Conservation (phyloP, 2,888 invertebrate species). For the Amiota communis region DNA sequence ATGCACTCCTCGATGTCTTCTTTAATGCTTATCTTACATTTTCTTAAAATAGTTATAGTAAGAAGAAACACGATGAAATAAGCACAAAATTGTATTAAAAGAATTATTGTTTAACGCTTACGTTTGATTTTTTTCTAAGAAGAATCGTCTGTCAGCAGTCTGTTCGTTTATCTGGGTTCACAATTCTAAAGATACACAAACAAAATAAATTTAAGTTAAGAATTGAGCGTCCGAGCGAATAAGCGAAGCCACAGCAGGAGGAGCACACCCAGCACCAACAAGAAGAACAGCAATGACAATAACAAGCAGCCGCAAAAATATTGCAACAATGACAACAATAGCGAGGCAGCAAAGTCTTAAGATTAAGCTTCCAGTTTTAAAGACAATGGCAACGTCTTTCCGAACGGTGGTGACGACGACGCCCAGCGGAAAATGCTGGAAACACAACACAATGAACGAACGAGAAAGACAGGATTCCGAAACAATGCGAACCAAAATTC, state of each 20-base stretch:
- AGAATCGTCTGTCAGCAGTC: slow-evolving; percentile 31
- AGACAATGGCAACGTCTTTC: slow-evolving; percentile 6
- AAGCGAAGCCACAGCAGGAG: slow-evolving; percentile 27
- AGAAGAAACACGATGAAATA: slow-evolving; percentile 5
- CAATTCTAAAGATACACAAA: slow-evolving; percentile 14
- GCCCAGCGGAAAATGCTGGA: neutral
- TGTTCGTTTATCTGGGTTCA: neutral
- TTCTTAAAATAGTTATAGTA: slow-evolving; percentile 11
- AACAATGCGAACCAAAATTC: too few species aligned
- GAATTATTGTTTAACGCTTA: slow-evolving; percentile 27
- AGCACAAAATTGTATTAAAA: slow-evolving; percentile 10
- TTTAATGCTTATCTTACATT: too few species aligned
- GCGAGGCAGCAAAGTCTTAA: slow-evolving; percentile 28
- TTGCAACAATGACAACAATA: slow-evolving; percentile 58
- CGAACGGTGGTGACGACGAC: neutral
- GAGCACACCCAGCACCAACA: slow-evolving; percentile 21
- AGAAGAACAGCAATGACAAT: slow-evolving; percentile 18
- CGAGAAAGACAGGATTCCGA: too few species aligned
- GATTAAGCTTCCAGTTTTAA: slow-evolving; percentile 35
- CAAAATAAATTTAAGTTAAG: slow-evolving; percentile 37
- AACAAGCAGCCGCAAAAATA: slow-evolving; percentile 37
- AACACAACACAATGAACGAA: neutral
- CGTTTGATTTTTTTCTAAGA: slow-evolving; percentile 50
- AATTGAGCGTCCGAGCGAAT: slow-evolving; percentile 17
- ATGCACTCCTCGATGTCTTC: too few species aligned